Evolutionary conservation across 2,113 vertebrate species (phyloP), one percentile per base, ranked within the genome.

Genomic region (Cygnus atratus): DNA sequence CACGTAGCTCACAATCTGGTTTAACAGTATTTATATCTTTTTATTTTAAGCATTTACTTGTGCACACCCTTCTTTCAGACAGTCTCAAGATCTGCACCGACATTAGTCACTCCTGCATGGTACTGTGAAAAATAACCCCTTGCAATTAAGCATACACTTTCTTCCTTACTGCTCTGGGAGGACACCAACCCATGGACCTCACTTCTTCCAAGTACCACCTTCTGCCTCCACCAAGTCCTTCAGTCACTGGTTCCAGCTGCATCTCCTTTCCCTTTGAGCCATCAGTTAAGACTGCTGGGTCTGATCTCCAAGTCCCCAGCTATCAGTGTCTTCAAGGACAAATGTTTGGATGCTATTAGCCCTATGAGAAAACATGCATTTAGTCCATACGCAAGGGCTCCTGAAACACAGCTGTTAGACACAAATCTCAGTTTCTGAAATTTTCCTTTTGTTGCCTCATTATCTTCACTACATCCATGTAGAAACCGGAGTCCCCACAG

Each of bases 401-500:
- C 91, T 80, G 87, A 90, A 95, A 87, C 61, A 78, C 93, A 96
- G 76, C 90, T 96, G 93, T 68, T 65, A 81, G 67, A 61, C 1
- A 2, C 85, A 88, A 95, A 92, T 81, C 76, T 84, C 75, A 78
- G 93, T 86, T 92, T 80, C 83, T 84, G 68, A 93, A 71, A 81
- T 90, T 71, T 93, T 88, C 75, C 90, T 96, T 88, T 66, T 92
- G 55, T 48, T 93, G 85, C 73, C 90, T 96, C 90, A 94, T 95
- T 92, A 93, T 94, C 78, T 94, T 94, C 88, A 72, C 83, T 75
- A 46, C 75, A 88, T 44, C 83, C 88, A 90, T 94, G 75, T 48
- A 95, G 79, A 94, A 96, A 90, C 35, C 83, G 81, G 90, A 92
- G 80, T 93, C 61, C 86, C 89, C 0, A 1, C 50, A 93, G 86